Evolutionary conservation across 2,888 invertebrate species (phyloP).

Genomic region (Bombylius discolor): DNA sequence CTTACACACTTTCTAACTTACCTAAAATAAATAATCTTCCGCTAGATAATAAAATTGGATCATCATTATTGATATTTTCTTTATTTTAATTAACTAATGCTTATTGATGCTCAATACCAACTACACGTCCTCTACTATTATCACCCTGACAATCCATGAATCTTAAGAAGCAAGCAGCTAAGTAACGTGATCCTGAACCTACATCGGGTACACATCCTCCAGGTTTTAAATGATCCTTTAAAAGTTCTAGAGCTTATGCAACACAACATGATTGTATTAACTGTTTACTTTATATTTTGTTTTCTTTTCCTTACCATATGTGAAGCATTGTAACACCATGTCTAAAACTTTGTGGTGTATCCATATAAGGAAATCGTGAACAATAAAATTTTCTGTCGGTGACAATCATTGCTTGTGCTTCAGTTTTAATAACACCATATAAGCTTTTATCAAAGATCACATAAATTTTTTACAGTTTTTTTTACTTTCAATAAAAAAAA

Average conservation of each 20-base stretch:
- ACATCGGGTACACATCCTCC: constrained; percentile 79
- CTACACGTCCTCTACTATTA: constrained; percentile 40
- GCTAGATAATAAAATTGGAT: constrained; percentile 52
- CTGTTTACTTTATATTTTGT: neutral
- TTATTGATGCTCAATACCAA: constrained; percentile 86
- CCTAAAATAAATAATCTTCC: constrained; percentile 58
- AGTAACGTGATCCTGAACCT: constrained; percentile 87
- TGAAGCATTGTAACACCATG: constrained; percentile 89
- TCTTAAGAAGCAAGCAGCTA: constrained; percentile 80
- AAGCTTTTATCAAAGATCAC: constrained; percentile 42
- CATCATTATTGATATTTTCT: constrained; percentile 62
- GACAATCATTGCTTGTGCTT: constrained; percentile 60
- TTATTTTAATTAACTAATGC: constrained; percentile 63
- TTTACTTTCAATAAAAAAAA: neutral
- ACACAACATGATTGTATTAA: neutral
- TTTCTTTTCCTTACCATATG: constrained; percentile 61
- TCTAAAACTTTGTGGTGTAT: constrained; percentile 88
- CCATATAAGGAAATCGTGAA: constrained; percentile 66
- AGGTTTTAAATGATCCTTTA: constrained; percentile 61
- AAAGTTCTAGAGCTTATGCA: constrained; percentile 76
- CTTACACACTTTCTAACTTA: constrained; percentile 29
- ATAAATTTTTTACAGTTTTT: neutral
- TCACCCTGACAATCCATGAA: constrained; percentile 50
- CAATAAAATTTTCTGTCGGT: constrained; percentile 78
- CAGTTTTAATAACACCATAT: constrained; percentile 66